Evolutionary conservation across 2,797 vertebrate species (phyloP), one percentile per base, ranked within the genome.

Genomic region (Cynodonichthys magdalenae): DNA sequence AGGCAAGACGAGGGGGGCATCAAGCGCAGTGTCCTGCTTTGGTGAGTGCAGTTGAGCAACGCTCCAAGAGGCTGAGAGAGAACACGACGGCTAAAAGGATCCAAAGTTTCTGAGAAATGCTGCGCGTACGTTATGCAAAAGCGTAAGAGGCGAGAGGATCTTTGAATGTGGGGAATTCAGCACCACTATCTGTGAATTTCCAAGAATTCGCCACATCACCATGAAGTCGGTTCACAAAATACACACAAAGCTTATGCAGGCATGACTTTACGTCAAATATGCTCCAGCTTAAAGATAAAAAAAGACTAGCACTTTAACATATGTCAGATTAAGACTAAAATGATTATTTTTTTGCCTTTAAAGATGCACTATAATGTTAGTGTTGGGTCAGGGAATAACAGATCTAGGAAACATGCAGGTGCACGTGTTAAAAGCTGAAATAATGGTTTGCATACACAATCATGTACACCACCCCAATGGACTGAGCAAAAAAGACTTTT

Each of bases 21-120:
- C 70, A 20, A 69, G 67, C 34, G 46, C 55, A 65, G 60, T 27
- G 54, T 48, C 48, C 68, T 6, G 58, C 58, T 74, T 80, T 53
- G 55, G 59, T 67, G 58, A 67, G 50, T 52, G 34, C 51, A 29
- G 63, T 89, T 86, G 72, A 59, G 87, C 75, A 90, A 91, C 29
- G 11, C 24, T 53, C 59, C 56, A 15, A 11, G 74, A 75, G 54
- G 58, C 29, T 61, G 48, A 58, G 42, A 2, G 15, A 44, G 17
- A 74, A 53, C 42, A 47, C 29, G 48, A 39, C 18, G 62, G 66
- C 44, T 48, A 19, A 62, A 62, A 51, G 52, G 52, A 69, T n/a
- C 8, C 10, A 55, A 53, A 7, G 19, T 61, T 86, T 84, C 79
- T 75, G 42, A 82, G 79, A 82, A 84, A 71, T 20, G 12, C 17